Evolutionary conservation across 2,797 vertebrate species (phyloP).

Genomic region (Glyptemys insculpta): DNA sequence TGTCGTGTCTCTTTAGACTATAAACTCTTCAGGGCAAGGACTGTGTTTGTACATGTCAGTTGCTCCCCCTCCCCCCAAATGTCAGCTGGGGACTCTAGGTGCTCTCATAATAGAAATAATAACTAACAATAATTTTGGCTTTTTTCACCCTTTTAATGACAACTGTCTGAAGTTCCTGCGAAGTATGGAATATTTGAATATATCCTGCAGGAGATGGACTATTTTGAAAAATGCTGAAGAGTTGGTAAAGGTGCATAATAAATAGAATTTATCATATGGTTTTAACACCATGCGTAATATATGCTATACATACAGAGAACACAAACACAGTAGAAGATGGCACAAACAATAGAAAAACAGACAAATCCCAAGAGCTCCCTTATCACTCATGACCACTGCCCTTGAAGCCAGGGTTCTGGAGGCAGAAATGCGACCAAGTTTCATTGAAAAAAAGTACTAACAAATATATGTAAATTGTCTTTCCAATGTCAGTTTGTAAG

Average conservation of each 20-base stretch:
- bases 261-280: background rate
- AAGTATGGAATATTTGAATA: background rate
- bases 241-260: background rate
- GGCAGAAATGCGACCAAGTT: background rate
- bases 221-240: background rate
- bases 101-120: background rate
- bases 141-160: background rate
- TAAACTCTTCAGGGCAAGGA: background rate
- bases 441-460: background rate
- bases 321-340: background rate
- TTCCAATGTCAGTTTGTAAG: rapidly evolving
- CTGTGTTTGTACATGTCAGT: background rate
- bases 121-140: background rate
- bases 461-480: background rate
- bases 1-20: background rate
- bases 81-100: background rate
- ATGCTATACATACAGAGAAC: background rate
- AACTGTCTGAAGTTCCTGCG: background rate
- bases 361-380: background rate
- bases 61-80: background rate
- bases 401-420: background rate
- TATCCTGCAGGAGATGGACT: background rate
- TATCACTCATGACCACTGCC: background rate
- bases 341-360: background rate
- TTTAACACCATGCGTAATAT: background rate